phyloP scores from a whole-genome alignment of 2,888 invertebrate genomes.

The Camponotus fellah region DNA sequence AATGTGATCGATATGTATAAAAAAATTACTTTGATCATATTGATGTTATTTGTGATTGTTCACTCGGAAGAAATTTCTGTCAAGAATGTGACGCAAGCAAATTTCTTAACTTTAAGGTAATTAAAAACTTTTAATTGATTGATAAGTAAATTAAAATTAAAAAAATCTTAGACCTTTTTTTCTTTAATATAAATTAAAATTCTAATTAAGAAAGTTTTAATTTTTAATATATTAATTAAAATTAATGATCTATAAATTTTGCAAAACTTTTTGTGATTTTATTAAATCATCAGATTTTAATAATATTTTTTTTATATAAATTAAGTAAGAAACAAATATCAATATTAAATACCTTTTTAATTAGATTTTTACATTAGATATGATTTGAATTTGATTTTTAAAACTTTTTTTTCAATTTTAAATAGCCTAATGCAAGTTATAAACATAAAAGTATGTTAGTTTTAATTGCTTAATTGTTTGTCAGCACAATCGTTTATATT shows the following conservation, averaged over 20 bases:
- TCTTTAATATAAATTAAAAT: background rate
- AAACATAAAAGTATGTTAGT: constrained; percentile 67
- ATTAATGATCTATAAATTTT: background rate
- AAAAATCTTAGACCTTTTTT: background rate
- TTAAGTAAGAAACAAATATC: background rate
- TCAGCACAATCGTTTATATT: constrained; percentile 52
- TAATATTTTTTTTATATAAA: background rate
- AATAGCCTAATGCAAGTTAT: constrained; percentile 9
- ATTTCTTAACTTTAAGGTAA: constrained; percentile 29
- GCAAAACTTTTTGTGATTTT: background rate
- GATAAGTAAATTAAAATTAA: background rate
- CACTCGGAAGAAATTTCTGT: constrained; percentile 1
- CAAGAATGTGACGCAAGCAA: background rate
- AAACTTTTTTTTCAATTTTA: background rate
- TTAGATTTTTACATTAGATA: background rate
- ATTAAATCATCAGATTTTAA: background rate
- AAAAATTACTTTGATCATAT: constrained; percentile 3
- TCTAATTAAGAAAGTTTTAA: background rate
- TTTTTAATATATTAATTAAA: background rate
- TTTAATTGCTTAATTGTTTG: constrained; percentile 55
- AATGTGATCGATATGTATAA: constrained; percentile 30
- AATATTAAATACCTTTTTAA: background rate
- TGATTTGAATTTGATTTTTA: background rate
- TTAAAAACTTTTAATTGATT: background rate
- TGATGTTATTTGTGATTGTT: background rate